phyloP scores from a whole-genome alignment of 2,888 invertebrate genomes.

The Charanyca ferruginea region DNA sequence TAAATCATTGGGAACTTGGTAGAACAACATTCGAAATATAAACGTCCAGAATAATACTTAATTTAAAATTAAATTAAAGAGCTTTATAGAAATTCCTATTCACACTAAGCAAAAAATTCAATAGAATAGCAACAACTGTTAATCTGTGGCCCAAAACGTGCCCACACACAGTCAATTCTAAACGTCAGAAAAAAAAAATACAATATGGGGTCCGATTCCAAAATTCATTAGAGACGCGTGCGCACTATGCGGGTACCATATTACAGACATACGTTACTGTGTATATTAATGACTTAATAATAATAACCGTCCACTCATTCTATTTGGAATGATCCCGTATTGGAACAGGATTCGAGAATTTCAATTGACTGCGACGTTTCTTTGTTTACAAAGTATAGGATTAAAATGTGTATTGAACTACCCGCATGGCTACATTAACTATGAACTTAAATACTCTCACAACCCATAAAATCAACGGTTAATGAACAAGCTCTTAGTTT shows the following conservation, averaged over 20 bases:
- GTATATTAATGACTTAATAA: conserved; percentile 84
- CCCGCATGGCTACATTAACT: conserved; percentile 61
- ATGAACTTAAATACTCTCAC: conserved; percentile 50
- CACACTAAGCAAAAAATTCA: conserved; percentile 22
- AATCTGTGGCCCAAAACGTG: conserved; percentile 64
- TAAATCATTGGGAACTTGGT: background rate
- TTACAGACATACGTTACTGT: conserved; percentile 69
- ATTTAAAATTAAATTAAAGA: background rate
- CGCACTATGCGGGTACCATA: conserved; percentile 76
- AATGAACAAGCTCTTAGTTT: conserved; percentile 28
- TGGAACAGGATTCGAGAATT: conserved; percentile 53
- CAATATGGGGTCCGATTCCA: conserved; percentile 70
- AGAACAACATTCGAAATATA: background rate
- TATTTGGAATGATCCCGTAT: conserved; percentile 74
- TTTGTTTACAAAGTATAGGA: conserved; percentile 63
- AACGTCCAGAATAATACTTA: background rate
- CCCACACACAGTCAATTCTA: conserved; percentile 72
- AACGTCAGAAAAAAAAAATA: conserved; percentile 68
- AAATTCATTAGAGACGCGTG: conserved; percentile 75
- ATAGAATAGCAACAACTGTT: conserved; percentile 7
- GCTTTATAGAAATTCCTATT: conserved; percentile 1
- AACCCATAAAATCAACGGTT: conserved; percentile 49
- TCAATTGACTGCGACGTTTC: conserved; percentile 60
- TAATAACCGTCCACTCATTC: conserved; percentile 79
- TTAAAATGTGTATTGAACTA: conserved; percentile 61